These are phyloP conservation scores for Sylvietta virens DNA, from an alignment of 2,113 vertebrate genomes.

Conservation along the genomic window DNA sequence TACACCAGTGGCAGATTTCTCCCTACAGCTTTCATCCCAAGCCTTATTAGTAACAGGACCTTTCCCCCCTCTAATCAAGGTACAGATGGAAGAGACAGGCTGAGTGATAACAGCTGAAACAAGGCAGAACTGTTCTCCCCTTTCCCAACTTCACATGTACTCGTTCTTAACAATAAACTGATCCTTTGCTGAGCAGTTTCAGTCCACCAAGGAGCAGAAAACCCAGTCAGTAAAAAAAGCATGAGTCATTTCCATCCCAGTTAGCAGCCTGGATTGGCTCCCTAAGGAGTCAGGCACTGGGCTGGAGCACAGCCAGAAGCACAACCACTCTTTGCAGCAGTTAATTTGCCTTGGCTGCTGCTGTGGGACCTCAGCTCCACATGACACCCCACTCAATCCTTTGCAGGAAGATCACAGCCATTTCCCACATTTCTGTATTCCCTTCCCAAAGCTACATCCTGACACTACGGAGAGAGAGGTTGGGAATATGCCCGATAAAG, in stretches of 20 bases:
- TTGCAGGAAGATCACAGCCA: background rate
- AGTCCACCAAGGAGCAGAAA: background rate
- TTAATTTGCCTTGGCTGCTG: background rate
- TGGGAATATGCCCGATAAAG: background rate
- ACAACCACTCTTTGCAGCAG: background rate
- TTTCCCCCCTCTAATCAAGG: background rate
- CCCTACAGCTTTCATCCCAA: background rate
- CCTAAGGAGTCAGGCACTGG: background rate
- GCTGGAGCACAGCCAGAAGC: background rate
- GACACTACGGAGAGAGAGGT: accelerated
- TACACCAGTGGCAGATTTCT: background rate
- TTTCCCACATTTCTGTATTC: background rate
- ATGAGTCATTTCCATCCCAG: background rate
- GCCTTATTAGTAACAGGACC: background rate
- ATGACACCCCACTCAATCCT: background rate
- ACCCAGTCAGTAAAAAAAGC: background rate
- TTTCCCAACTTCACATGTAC: background rate
- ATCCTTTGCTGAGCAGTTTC: background rate
- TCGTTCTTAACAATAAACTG: background rate
- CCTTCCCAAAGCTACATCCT: background rate
- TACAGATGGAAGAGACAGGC: background rate
- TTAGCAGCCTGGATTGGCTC: background rate
- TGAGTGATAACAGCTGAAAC: background rate
- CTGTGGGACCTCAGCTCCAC: background rate
- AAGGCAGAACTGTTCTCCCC: background rate